Evolutionary conservation across 1,140 invertebrate species (phyloP).

Genomic region (Ostrea edulis): DNA sequence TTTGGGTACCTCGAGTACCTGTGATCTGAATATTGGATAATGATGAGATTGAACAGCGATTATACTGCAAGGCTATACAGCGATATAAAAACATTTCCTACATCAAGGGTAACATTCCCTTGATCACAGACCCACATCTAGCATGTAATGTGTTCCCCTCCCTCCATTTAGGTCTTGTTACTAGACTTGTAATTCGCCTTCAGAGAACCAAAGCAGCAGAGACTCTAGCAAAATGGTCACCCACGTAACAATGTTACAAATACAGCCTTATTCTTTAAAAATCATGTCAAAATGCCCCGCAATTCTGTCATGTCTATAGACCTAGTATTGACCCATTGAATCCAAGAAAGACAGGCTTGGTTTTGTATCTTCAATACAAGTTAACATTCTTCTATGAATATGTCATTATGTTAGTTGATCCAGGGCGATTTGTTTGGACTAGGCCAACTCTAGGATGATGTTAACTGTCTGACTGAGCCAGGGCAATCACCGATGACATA

Average conservation of each 20-base stretch:
- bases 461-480: neutral
- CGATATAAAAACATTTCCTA: slow-evolving; percentile 22
- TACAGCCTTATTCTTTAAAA: neutral
- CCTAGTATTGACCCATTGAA: neutral
- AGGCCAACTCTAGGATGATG: neutral
- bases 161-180: neutral
- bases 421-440: slow-evolving; percentile 5
- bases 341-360: neutral
- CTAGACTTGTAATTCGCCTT: neutral
- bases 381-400: slow-evolving; percentile 26
- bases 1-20: neutral
- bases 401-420: slow-evolving; percentile 15
- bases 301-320: neutral
- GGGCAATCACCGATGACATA: slow-evolving; percentile 17
- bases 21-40: slow-evolving; percentile 15
- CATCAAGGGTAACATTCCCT: slow-evolving; percentile 13
- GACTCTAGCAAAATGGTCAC: neutral
- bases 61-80: slow-evolving; percentile 4
- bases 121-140: slow-evolving; percentile 33
- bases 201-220: neutral
- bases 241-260: neutral
- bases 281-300: neutral
- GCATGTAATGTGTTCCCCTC: neutral
- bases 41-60: slow-evolving; percentile 33
- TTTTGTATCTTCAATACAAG: slow-evolving; percentile 7